phyloP scores from a whole-genome alignment of 2,888 invertebrate genomes.

The Hyposoter didymator region DNA sequence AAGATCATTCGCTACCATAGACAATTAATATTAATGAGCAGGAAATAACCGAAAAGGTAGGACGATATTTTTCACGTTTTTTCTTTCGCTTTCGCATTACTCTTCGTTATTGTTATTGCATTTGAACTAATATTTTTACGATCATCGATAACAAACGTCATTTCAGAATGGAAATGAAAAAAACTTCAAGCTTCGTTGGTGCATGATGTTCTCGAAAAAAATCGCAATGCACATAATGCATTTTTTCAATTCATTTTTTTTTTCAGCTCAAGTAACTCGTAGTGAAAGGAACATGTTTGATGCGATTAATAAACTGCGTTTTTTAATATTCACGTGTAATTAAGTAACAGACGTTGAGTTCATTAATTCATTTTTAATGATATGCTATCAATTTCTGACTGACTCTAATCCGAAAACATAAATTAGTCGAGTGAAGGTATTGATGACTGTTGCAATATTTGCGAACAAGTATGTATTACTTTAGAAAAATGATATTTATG shows the following conservation, averaged over 20 bases:
- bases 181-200: too few relatives aligned
- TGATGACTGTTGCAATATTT: not conserved
- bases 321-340: not conserved
- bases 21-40: too few relatives aligned
- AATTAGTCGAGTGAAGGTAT: constrained; percentile 5
- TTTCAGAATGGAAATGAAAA: not conserved
- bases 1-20: too few relatives aligned
- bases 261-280: not conserved
- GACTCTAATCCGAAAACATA: not conserved
- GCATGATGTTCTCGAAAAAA: not conserved
- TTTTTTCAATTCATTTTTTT: not conserved
- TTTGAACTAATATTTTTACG: too few relatives aligned
- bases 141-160: too few relatives aligned
- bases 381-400: not conserved
- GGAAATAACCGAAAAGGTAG: too few relatives aligned
- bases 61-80: too few relatives aligned
- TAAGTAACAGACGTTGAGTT: not conserved
- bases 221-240: not conserved
- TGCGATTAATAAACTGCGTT: constrained; percentile 8
- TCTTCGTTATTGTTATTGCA: not conserved
- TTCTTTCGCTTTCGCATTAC: not conserved
- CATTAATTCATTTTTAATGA: constrained; percentile 6
- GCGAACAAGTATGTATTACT: not conserved
- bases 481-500: not conserved
- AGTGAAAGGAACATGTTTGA: constrained; percentile 9